phyloP scores from a whole-genome alignment of 2,888 invertebrate species.

The Rhagonycha fulva region DNA sequence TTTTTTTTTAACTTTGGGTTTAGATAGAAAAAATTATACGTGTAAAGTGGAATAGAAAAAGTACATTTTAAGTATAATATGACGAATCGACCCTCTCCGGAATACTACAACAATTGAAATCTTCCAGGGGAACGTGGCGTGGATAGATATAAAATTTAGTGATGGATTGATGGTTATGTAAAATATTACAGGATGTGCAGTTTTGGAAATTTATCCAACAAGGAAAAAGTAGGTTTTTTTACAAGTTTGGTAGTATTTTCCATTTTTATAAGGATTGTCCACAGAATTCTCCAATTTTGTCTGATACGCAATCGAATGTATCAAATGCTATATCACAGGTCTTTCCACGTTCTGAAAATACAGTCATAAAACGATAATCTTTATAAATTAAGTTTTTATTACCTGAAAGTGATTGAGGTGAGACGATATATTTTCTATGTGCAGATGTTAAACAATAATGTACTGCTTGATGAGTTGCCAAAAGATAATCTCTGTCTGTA shows the following conservation, averaged over 20 bases:
- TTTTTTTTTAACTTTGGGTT: background rate
- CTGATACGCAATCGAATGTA: constrained; percentile 79
- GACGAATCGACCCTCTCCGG: background rate
- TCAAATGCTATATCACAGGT: constrained; percentile 78
- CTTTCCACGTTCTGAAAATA: constrained; percentile 66
- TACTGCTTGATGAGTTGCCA: constrained; percentile 73
- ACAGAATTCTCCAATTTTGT: constrained; percentile 76
- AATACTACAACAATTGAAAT: background rate
- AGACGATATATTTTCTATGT: constrained; percentile 50
- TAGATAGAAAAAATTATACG: background rate
- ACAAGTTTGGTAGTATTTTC: background rate
- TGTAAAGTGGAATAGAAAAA: background rate
- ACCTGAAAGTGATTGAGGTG: constrained; percentile 46
- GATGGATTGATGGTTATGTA: background rate
- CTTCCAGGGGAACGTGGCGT: background rate
- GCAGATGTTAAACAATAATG: constrained; percentile 68
- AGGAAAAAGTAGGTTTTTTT: too few relatives aligned
- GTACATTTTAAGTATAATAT: background rate
- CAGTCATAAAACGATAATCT: background rate
- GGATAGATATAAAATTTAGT: background rate
- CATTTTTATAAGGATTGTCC: constrained; percentile 53
- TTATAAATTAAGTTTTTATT: constrained; percentile 6
- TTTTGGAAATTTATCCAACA: too few relatives aligned
- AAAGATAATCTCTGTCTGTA: constrained; percentile 75
- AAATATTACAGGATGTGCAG: background rate